A percentile compares a stretch with the other conserved stretches of the same genome.
phyloP scores from a whole-genome alignment of 2,113 vertebrate species.

The Miniopterus natalensis region DNA sequence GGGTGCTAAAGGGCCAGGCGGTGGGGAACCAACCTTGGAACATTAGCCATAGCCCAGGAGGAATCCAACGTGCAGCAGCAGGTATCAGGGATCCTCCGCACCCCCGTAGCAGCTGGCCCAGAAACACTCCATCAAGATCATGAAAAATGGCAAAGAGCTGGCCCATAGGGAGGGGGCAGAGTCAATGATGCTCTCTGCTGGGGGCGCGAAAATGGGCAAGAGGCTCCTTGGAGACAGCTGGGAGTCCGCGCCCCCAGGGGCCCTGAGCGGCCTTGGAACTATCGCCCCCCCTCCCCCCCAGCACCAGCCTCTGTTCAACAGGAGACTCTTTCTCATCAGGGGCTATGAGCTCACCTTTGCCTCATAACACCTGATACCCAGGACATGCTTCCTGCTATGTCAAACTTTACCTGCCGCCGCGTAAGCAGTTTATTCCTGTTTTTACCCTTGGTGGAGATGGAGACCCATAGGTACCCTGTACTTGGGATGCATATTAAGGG shows the following conservation, averaged over 20 bases:
- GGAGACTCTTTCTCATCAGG: neutral
- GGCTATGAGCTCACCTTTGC: neutral
- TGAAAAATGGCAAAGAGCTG: neutral
- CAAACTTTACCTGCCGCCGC: neutral
- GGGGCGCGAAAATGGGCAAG: neutral
- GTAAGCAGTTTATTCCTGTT: constrained; percentile 5
- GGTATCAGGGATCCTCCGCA: neutral
- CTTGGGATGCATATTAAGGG: neutral
- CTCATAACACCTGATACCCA: neutral
- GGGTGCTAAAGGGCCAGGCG: neutral
- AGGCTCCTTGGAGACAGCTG: neutral
- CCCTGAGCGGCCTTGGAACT: neutral
- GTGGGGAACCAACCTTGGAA: neutral
- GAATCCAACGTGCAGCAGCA: neutral
- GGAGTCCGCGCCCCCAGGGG: neutral
- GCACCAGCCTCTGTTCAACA: neutral
- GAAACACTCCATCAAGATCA: neutral
- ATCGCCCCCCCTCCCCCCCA: neutral
- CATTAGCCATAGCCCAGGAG: neutral
- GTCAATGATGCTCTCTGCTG: neutral
- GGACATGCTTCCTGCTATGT: neutral
- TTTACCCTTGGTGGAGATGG: neutral
- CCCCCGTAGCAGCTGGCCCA: neutral
- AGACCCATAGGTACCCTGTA: neutral
- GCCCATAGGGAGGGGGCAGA: neutral